Evolutionary conservation across 92 coral and sea anemone species (phyloP), one percentile per base, ranked within the genome.

Genomic region (Palythoa grandis): DNA sequence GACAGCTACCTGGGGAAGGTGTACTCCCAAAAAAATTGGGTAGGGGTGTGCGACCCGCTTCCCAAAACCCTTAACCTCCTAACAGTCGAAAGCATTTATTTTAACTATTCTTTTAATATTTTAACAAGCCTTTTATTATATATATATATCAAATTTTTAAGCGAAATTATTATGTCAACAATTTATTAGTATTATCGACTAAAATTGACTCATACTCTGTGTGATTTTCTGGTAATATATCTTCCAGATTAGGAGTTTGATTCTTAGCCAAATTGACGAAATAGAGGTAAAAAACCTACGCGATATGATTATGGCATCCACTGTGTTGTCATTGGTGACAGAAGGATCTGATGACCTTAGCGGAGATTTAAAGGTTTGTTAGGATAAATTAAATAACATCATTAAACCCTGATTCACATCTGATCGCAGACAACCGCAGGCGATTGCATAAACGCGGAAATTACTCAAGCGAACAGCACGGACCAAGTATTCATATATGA

Each of bases 221-320:
- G 35, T 29, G 35, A 29, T 70, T 20, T 22, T 22, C 15, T 78
- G 52, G 52, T 11, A 11, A 2, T 12, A 17, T 67, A 54, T 38
- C 37, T 79, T 52, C 13, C 61, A 80, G 85, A 80, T 80, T 52
- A 80, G 66, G 22, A 66, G 74, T 40, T 24, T 65, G 47, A 52
- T 80, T 80, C 85, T 80, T 13, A 19, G 13, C 47, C 74, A 80
- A 65, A 58, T 80, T 24, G 47, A 67, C 60, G 22, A 43, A 20
- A 80, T 80, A 11, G 53, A 80, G 22, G 14, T 48, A 43, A 50
- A 70, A 13, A 80, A 22, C 29, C 74, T 70, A 65, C 85, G 85
- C 66, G 74, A 80, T 43, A 65, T 80, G 85, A 66, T 80, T 16
- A 80, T 80, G 85, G 56, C 53, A 25, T 80, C 74, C 13, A 65